phyloP scores from a whole-genome alignment of 2,888 invertebrate species.

The Luffia ferchaultella region DNA sequence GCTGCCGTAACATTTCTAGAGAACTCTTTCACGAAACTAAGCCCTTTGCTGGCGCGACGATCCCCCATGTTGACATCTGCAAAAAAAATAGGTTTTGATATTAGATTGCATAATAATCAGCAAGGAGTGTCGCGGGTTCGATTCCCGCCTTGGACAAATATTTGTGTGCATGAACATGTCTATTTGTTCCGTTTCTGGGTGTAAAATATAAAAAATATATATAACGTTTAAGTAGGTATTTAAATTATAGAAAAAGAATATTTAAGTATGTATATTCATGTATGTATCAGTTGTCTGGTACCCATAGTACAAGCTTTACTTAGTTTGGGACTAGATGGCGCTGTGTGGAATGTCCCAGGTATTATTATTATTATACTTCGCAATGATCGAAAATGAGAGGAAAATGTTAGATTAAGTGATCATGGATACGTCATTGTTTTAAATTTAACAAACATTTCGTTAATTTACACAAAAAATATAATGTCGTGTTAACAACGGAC shows the following conservation, averaged over 20 bases:
- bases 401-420: too few relatives aligned
- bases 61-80: slow-evolving; percentile 2
- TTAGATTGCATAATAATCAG: neutral
- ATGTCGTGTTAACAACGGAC: too few relatives aligned
- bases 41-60: neutral
- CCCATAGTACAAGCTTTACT: too few relatives aligned
- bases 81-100: neutral
- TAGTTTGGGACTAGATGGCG: too few relatives aligned
- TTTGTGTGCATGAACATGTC: neutral
- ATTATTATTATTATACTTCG: too few relatives aligned
- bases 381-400: too few relatives aligned
- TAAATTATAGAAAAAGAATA: neutral
- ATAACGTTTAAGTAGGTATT: neutral
- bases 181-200: neutral
- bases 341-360: too few relatives aligned
- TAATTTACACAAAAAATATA: too few relatives aligned
- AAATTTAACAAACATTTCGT: too few relatives aligned
- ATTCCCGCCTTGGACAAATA: neutral
- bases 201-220: neutral
- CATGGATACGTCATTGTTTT: too few relatives aligned
- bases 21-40: slow-evolving; percentile 20
- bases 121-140: too few relatives aligned
- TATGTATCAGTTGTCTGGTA: too few relatives aligned
- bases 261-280: neutral
- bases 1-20: slow-evolving; percentile 22